phyloP scores from a whole-genome alignment of 2,888 invertebrate genomes.

The Oxyscelio sp. region DNA sequence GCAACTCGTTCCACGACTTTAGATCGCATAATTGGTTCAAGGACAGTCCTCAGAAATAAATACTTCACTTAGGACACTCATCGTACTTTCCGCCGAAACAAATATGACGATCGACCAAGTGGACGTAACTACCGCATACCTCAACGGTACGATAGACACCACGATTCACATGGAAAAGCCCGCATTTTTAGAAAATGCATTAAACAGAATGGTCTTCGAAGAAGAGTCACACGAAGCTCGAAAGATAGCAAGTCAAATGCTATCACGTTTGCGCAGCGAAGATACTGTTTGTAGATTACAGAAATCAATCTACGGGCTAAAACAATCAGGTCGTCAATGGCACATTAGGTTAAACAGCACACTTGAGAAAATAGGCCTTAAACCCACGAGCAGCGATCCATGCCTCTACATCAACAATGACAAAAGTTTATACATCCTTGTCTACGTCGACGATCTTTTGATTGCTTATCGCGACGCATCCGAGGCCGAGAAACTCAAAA shows the following conservation, averaged over 20 bases:
- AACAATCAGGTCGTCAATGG: not conserved
- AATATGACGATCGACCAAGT: constrained; percentile 71
- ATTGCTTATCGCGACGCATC: not conserved
- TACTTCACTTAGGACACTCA: constrained; percentile 33
- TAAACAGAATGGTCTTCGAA: not conserved
- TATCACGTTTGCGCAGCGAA: not conserved
- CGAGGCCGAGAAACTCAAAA: not conserved
- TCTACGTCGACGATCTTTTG: constrained; percentile 53
- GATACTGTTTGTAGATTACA: not conserved
- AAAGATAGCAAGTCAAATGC: not conserved
- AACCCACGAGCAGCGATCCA: constrained; percentile 8
- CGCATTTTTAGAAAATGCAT: constrained; percentile 41
- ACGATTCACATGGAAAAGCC: constrained; percentile 32
- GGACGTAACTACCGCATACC: constrained; percentile 74
- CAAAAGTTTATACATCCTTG: constrained; percentile 8
- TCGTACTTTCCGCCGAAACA: constrained; percentile 56
- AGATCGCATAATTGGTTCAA: not conserved
- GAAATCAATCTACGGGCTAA: not conserved
- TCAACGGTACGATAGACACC: constrained; percentile 68
- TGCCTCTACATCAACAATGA: constrained; percentile 32
- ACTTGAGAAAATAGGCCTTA: not conserved
- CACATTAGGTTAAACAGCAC: not conserved
- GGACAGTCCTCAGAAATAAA: not conserved
- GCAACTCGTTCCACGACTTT: constrained; percentile 39
- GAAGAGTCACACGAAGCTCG: not conserved